Evolutionary conservation across 2,113 vertebrate genomes (phyloP).

Genomic region (Oenanthe oenanthe): DNA sequence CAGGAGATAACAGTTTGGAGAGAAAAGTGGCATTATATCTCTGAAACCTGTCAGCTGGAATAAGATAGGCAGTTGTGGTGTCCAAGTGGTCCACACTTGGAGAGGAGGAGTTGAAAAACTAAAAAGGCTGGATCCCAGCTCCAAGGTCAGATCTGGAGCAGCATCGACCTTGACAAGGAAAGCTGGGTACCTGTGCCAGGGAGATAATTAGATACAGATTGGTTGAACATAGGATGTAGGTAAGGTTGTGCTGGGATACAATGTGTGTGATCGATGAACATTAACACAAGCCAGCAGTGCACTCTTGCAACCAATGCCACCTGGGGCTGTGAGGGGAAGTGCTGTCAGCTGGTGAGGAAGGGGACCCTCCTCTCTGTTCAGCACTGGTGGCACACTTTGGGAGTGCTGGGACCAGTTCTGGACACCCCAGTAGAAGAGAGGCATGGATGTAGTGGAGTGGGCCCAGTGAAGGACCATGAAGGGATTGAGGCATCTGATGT

Average conservation of each 20-base stretch:
- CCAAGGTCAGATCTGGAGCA: neutral
- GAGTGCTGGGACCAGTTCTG: neutral
- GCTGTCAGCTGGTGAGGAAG: neutral
- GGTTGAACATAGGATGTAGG: neutral
- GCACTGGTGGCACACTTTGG: neutral
- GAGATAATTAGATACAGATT: neutral
- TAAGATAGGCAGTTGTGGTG: neutral
- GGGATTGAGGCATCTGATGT: neutral
- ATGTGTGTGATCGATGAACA: accelerated
- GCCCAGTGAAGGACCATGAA: neutral
- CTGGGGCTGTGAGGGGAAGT: accelerated
- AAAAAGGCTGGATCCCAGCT: neutral
- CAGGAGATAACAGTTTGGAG: neutral
- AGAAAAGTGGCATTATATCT: neutral
- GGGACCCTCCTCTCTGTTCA: neutral
- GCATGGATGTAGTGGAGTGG: neutral
- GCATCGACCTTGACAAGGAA: neutral
- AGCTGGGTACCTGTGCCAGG: neutral
- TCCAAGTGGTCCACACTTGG: neutral
- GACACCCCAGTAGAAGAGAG: neutral
- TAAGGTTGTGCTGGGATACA: neutral
- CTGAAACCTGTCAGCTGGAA: neutral
- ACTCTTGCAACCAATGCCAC: neutral
- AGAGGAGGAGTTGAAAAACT: neutral
- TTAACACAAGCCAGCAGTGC: neutral